These are phyloP conservation scores for Cydia splendana DNA, from an alignment of 1,140 invertebrate genomes.

Conservation along the genomic window DNA sequence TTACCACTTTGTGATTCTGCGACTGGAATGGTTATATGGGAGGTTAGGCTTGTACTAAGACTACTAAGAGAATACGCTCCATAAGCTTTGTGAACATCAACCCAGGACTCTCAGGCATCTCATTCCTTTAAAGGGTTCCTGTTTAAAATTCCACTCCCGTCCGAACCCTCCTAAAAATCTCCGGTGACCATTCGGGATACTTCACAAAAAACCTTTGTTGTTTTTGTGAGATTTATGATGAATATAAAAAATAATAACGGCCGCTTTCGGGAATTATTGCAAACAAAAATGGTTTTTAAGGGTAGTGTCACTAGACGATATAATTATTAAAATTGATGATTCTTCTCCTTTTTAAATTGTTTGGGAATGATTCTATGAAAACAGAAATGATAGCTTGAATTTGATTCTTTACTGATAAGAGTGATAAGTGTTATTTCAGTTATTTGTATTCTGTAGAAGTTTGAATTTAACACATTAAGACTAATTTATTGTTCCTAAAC, in stretches of 20 bases:
- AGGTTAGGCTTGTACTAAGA: no score
- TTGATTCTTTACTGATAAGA: not conserved
- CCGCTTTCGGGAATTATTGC: not conserved
- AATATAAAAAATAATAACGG: constrained; percentile 24
- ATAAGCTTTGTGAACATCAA: not conserved
- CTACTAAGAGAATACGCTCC: no score
- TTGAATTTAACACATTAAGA: constrained; percentile 26
- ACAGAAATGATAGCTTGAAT: not conserved
- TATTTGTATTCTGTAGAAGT: not conserved
- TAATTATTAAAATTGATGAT: constrained; percentile 4
- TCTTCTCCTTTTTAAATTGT: not conserved
- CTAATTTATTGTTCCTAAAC: not conserved
- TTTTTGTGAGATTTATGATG: constrained; percentile 51
- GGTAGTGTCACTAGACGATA: not conserved
- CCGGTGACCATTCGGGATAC: constrained; percentile 57
- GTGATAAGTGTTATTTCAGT: not conserved
- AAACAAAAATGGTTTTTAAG: not conserved
- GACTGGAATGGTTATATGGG: no score
- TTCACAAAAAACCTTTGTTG: constrained; percentile 51
- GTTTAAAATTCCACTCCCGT: constrained; percentile 71
- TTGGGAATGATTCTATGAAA: not conserved
- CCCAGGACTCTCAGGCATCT: constrained; percentile 42
- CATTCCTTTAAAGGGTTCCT: constrained; percentile 59
- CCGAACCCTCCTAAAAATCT: constrained; percentile 58
- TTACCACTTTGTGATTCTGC: no score